These are phyloP conservation scores for Peromyscus aztecus DNA, from an alignment of 2,797 vertebrate species.

Conservation along the genomic window DNA sequence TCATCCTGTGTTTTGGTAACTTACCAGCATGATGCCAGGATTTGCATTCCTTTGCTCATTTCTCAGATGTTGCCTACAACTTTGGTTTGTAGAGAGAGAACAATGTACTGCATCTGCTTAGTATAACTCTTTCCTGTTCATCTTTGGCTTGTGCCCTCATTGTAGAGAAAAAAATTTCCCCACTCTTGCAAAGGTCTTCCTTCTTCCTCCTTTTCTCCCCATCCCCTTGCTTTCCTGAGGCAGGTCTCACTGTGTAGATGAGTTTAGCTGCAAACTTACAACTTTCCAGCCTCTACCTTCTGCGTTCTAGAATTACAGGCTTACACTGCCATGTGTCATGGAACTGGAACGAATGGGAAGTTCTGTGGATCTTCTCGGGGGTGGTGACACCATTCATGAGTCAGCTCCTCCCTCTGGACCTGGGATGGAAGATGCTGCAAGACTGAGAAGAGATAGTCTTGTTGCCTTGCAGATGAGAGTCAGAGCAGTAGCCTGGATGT, in stretches of 20 bases:
- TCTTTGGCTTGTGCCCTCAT: background rate
- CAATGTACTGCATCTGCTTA: background rate
- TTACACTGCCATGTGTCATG: too few species aligned
- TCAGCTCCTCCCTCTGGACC: background rate
- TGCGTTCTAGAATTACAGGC: background rate
- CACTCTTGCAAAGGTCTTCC: background rate
- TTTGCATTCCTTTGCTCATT: background rate
- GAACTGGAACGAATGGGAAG: background rate
- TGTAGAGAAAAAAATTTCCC: background rate
- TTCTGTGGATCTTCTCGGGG: background rate
- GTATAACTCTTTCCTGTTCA: background rate
- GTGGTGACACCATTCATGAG: background rate
- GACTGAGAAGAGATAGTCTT: background rate
- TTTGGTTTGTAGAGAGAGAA: conserved; percentile 3
- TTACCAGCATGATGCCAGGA: background rate
- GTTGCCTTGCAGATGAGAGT: background rate
- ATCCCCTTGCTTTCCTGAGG: background rate
- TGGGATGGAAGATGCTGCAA: background rate
- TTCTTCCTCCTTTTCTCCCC: too few species aligned
- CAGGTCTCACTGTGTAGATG: background rate
- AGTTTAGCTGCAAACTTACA: background rate
- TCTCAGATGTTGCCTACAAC: background rate
- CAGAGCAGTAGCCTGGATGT: background rate
- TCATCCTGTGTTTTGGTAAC: background rate
- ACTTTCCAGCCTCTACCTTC: too few species aligned